Base-by-base conservation (phyloP, 1,140 invertebrate species). In the Lycorma delicatula region DNA sequence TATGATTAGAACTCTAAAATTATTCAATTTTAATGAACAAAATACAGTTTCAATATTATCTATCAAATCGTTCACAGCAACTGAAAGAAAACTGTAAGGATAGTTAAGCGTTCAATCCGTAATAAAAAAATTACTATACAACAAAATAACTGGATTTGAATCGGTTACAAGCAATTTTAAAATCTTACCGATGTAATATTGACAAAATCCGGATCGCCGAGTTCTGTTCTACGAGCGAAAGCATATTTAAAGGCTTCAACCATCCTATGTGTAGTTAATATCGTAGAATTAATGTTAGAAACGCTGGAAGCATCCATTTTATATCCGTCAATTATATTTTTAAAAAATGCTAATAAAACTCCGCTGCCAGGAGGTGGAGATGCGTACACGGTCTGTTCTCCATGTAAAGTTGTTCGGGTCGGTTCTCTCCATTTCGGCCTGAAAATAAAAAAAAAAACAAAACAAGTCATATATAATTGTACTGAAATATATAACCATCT, bases 221-320 rank as follows among this genome's bases (percentile, higher is more conserved):
- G 69, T 64, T 85, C 77, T 4, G 84, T 86, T 57, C 94, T 78
- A 49, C 81, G 79, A 0, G 92, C 93, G 68, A 87, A 98, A 0
- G 89, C 90, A 72, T 89, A 93, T 71, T 99, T 99, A 61, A 93
- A 87, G 0, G 92, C 81, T 72, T 99, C 96, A 13, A 86, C 77
- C 26, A 97, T 87, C 58, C 89, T 80, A 68, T 97, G 93, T 70
- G 89, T 86, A 1, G 88, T 92, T 0, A 79, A 70, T 1, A 84
- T 76, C 12, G 77, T 81, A 31, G 74, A 70, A 4, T 80, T 74
- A 0, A 74, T 72, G 49, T 74, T 71, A 34, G 75, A 68, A 47
- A 84, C 75, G 67, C 74, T 82, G 0, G 75, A 67, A 1, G 71
- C 56, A 1, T 73, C 81, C 41, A 89, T 80, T 27, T 82, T 76